Evolutionary conservation across 2,888 invertebrate species (phyloP), one percentile per base, ranked within the genome.

Genomic region (Harpalus rubripes): DNA sequence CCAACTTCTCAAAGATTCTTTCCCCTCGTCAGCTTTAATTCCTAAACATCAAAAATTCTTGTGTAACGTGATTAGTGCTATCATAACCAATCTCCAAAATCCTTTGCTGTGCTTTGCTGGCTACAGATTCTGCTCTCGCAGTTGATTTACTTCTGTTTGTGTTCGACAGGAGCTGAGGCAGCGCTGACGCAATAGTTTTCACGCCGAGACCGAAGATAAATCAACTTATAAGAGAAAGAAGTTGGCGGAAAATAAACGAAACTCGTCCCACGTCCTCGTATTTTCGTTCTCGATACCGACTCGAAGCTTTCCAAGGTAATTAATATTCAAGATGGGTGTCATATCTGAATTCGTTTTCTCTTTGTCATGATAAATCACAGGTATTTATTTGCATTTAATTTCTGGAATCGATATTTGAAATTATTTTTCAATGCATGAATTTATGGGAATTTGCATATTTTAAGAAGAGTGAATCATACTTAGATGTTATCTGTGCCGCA

Each of bases 181-280:
- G 76, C 78, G 84, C 84, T 84, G 84, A 84, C 84, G 84, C 84
- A 63, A 84, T 84, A 84, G 84, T 84, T 84, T 84, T 84, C 84
- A 74, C 83, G 56, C 78, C 32, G 84, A 84, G 78, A 65, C 78
- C 65, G 84, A 56, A 78, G 63, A 84, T 84, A 84, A 84, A 84
- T 84, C 84, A 84, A 84, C 78, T 84, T 84, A 84, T 84, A 78
- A 61, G 61, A 80, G 80, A 80, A 80, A 80, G 80, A 80, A 80
- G 39, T 80, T 80, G 80, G 39, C 39, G 61, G 61, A 80, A 80
- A 80, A 80, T 80, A 80, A 80, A 80, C 80, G 80, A 80, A 61
- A 80, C 80, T 80, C 15, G 41, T 22, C 22, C 18, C n/a, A n/a
- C n/a, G n/a, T 26, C 18, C 16, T 12, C 63, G 26, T 7, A 0